phyloP scores from a whole-genome alignment of 2,113 vertebrate species.

The Triplophysa siluroides region DNA sequence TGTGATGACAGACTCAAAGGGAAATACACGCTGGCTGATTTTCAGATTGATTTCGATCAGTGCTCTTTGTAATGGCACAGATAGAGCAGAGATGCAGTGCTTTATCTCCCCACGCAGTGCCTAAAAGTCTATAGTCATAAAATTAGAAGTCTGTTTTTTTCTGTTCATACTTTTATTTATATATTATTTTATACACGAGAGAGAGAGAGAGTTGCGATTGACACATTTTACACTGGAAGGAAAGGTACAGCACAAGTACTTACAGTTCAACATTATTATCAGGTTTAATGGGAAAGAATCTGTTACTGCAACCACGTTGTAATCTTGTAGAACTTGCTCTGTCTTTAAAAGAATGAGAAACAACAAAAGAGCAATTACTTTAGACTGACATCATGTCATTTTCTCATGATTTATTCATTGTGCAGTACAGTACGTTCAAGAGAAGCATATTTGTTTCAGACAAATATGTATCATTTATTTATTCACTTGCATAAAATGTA shows the following conservation, averaged over 20 bases:
- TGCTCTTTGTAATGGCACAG: constrained; percentile 47
- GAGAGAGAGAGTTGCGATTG: neutral
- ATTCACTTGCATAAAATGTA: no score
- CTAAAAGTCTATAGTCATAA: constrained; percentile 2
- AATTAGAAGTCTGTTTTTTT: neutral
- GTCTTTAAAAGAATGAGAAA: neutral
- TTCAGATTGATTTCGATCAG: constrained; percentile 58
- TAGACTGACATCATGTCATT: constrained; percentile 23
- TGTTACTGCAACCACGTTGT: neutral
- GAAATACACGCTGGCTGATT: constrained; percentile 50
- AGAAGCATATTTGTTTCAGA: no score
- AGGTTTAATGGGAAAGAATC: neutral
- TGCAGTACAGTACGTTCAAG: constrained; percentile 5
- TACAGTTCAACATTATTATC: neutral
- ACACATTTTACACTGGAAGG: no score
- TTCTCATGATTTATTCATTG: constrained; percentile 43
- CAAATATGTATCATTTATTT: no score
- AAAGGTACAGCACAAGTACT: neutral
- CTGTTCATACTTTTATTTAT: no score
- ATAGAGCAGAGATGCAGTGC: constrained; percentile 29
- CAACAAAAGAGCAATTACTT: constrained; percentile 16
- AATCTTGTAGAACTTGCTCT: neutral
- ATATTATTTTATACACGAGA: no score
- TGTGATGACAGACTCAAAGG: constrained; percentile 31
- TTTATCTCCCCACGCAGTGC: constrained; percentile 22